Percentiles rank a stretch among this genome's conserved stretches.
phyloP scores from a whole-genome alignment of 2,797 vertebrate species.

The Pogoniulus pusillus region DNA sequence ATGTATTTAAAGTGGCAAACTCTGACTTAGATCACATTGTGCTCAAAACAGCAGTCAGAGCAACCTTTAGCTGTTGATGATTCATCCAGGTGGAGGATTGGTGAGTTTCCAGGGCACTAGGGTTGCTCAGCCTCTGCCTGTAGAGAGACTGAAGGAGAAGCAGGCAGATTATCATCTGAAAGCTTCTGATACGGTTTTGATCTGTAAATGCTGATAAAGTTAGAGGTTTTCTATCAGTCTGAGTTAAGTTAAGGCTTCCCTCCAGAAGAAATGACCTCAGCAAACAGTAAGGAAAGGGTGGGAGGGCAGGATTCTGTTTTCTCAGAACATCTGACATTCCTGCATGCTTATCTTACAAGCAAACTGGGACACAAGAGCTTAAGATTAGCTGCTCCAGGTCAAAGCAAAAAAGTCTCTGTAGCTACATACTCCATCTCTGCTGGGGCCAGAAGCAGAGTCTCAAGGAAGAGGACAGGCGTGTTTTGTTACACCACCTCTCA shows the following conservation, averaged over 20 bases:
- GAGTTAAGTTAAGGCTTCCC: neutral
- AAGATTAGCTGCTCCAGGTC: constrained; percentile 26
- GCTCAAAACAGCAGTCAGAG: constrained; percentile 29
- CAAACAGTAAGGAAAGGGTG: neutral
- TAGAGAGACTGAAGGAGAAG: constrained; percentile 5
- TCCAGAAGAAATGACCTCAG: neutral
- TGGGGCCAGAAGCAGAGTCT: neutral
- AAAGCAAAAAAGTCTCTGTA: neutral
- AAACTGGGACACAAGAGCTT: neutral
- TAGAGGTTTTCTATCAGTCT: neutral
- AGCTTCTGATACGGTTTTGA: neutral
- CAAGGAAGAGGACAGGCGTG: neutral
- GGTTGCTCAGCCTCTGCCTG: neutral
- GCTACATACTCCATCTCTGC: neutral
- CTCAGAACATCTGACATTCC: neutral
- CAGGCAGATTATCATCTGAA: constrained; percentile 27
- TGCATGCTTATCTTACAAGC: constrained; percentile 8
- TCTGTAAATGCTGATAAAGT: constrained; percentile 14
- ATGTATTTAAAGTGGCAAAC: constrained; percentile 9
- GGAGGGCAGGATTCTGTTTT: neutral
- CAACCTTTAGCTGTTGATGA: constrained; percentile 48
- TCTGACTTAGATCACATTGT: neutral
- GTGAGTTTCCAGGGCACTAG: constrained; percentile 11
- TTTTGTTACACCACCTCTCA: neutral
- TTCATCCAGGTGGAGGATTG: neutral